These are phyloP conservation scores for Aplocera efformata DNA, from an alignment of 2,888 invertebrate species.

Conservation along the genomic window DNA sequence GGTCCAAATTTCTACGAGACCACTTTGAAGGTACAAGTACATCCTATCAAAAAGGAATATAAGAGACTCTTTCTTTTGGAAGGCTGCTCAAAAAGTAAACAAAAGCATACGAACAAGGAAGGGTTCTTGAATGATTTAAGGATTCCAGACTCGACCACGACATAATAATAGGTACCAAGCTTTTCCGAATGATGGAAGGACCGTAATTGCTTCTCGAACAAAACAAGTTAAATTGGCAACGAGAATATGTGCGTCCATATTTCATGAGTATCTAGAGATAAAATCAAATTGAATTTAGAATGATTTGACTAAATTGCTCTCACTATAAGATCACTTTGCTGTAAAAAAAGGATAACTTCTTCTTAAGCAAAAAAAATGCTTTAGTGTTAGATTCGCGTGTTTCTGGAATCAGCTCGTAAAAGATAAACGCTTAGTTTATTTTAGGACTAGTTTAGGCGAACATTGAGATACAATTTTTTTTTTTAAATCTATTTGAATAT, in stretches of 20 bases:
- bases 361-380: too few relatives aligned
- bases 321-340: constrained; percentile 18
- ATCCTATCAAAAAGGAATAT: too few relatives aligned
- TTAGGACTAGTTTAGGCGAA: too few relatives aligned
- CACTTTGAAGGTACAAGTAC: too few relatives aligned
- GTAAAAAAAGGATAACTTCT: constrained; percentile 6
- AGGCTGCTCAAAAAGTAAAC: not conserved
- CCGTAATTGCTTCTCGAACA: constrained; percentile 62
- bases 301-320: constrained; percentile 27
- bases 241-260: constrained; percentile 25
- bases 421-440: too few relatives aligned
- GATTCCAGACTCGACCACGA: constrained; percentile 11
- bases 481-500: too few relatives aligned
- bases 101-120: constrained; percentile 6
- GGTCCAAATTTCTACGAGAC: too few relatives aligned
- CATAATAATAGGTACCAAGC: constrained; percentile 28
- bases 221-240: constrained; percentile 57
- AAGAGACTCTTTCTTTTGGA: not conserved
- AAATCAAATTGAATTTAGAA: constrained; percentile 27
- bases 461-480: too few relatives aligned
- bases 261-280: constrained; percentile 23
- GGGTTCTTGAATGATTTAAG: constrained; percentile 17
- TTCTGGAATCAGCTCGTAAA: too few relatives aligned
- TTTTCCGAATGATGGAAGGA: constrained; percentile 64
- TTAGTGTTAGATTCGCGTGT: too few relatives aligned